Evolutionary conservation across 2,888 invertebrate species (phyloP).

Genomic region (Thera britannica): DNA sequence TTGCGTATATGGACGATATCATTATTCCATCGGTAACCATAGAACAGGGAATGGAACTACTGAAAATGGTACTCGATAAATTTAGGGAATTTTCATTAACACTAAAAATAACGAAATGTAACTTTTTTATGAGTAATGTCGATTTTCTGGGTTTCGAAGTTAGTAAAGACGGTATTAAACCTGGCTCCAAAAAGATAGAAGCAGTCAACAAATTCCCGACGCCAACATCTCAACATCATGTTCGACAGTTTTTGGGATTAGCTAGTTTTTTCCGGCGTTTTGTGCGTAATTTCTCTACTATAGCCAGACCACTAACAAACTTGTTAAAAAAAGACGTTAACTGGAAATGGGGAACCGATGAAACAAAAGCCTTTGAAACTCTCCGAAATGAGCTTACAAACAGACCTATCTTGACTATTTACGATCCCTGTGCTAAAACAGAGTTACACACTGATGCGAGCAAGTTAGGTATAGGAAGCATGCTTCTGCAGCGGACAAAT

Average conservation of each 20-base stretch:
- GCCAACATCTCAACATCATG: neutral
- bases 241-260: neutral
- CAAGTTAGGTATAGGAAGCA: neutral
- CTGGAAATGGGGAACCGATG: neutral
- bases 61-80: neutral
- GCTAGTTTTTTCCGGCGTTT: neutral
- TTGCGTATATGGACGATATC: neutral
- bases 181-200: neutral
- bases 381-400: neutral
- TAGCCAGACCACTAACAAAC: neutral
- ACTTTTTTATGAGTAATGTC: neutral
- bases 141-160: neutral
- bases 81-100: neutral
- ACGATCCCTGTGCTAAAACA: neutral
- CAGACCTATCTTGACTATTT: neutral
- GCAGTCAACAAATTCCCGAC: neutral
- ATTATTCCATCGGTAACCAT: neutral
- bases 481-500: neutral
- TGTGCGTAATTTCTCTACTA: neutral
- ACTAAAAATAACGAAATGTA: neutral
- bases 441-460: neutral
- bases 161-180: no score
- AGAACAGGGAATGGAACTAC: neutral
- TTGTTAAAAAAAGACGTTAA: neutral
- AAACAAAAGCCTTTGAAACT: neutral